Base-by-base conservation (phyloP, 2,113 vertebrate species). In the Electrona antarctica region DNA sequence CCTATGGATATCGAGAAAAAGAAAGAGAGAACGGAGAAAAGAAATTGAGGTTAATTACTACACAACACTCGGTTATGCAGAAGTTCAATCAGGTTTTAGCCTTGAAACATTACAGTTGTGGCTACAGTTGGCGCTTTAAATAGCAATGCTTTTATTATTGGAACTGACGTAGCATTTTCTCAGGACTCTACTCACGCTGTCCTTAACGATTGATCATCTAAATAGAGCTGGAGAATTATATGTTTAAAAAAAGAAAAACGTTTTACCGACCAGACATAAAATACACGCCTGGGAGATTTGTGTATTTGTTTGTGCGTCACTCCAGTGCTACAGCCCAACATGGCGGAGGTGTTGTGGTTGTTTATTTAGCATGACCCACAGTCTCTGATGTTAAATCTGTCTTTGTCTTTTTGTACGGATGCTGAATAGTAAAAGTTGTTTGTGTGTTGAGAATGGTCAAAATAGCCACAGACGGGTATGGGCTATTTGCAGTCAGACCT, bases 321-420 rank as follows among this genome's bases (percentile, higher is more conserved):
- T 48, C 62, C 58, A 45, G 76, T 71, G 80, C 77, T 71, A 2
- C 74, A 60, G 68, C 68, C 78, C 63, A 21, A 57, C 77, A 33
- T 57, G 9, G 70, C 69, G 68, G 83, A 75, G 85, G 79, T 60
- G 70, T 72, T 54, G 76, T 1, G 69, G 83, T 66, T 50, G 67
- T 71, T 88, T 81, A 74, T 88, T 88, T 82, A 71, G 85, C 83
- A 67, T 80, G 87, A 82, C 80, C 87, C 45, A 70, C 62, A 66
- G 73, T 46, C 79, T 84, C 81, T 77, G 81, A 80, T 66, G 74
- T 72, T 85, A 85, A 89, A 87, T 82, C 69, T n/a, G 80, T 79
- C 70, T 67, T 54, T 14, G 76, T 71, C 21, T 79, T 77, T 68
- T 41, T 59, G 68, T 79, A 2, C 7, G 70, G 77, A 83, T 58